Conservation (phyloP, 2,113 vertebrate species). For the Felis catus region DNA sequence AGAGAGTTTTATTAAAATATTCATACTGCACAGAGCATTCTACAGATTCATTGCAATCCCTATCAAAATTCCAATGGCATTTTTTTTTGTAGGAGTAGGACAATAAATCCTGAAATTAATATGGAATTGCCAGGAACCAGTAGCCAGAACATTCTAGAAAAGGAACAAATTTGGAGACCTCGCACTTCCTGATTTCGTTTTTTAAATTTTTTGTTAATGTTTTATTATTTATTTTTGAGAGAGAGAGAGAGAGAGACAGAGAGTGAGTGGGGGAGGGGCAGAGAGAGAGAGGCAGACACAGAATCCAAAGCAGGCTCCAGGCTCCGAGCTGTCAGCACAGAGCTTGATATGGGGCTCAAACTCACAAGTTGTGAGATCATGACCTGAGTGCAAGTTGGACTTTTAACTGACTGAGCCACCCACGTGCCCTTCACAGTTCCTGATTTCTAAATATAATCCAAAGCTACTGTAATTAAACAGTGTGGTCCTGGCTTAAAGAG, state of each 20-base stretch:
- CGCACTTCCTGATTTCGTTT: not conserved
- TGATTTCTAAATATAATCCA: not conserved
- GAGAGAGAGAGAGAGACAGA: too few relatives aligned
- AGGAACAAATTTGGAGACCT: not conserved
- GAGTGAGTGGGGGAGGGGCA: too few relatives aligned
- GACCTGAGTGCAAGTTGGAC: too few relatives aligned
- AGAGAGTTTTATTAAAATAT: not conserved
- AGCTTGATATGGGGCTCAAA: too few relatives aligned
- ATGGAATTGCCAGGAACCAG: not conserved
- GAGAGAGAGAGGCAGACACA: too few relatives aligned
- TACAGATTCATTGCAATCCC: not conserved
- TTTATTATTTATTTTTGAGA: too few relatives aligned
- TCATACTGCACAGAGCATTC: too few relatives aligned
- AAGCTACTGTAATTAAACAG: not conserved
- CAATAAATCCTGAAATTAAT: not conserved
- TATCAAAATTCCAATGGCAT: not conserved
- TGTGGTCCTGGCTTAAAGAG: not conserved
- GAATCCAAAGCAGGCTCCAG: too few relatives aligned
- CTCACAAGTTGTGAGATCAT: too few relatives aligned
- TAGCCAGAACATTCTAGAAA: not conserved
- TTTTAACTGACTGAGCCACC: too few relatives aligned
- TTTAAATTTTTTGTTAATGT: too few relatives aligned
- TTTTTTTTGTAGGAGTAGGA: not conserved
- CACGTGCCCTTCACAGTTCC: not conserved
- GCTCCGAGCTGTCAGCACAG: too few relatives aligned